Evolutionary conservation across 2,797 vertebrate species (phyloP).

Genomic region (Phalloptychus januarius): DNA sequence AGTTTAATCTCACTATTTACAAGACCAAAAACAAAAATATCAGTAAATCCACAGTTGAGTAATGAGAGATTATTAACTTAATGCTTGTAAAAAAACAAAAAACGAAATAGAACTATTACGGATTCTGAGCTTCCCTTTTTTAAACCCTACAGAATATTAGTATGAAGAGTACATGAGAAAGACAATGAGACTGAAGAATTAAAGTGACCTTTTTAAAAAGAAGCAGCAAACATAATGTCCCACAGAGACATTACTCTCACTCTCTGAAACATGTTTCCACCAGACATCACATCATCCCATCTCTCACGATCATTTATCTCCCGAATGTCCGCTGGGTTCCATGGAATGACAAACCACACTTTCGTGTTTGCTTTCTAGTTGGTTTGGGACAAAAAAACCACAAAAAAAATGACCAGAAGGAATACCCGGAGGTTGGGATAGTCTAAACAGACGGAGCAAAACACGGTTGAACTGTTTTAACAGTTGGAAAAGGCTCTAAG

Average conservation of each 20-base stretch:
- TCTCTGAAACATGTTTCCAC: constrained; percentile 66
- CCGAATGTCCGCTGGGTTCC: constrained; percentile 55
- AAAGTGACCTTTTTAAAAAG: constrained; percentile 84
- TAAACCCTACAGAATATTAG: constrained; percentile 51
- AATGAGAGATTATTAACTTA: constrained; percentile 51
- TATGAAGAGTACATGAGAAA: constrained; percentile 65
- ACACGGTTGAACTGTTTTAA: constrained; percentile 81
- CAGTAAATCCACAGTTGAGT: constrained; percentile 54
- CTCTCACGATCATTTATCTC: constrained; percentile 64
- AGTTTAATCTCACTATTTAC: constrained; percentile 76
- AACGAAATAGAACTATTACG: constrained; percentile 32
- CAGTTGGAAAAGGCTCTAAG: constrained; percentile 82
- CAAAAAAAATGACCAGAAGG: constrained; percentile 58
- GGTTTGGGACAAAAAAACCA: constrained; percentile 30
- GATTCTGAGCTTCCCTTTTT: constrained; percentile 56
- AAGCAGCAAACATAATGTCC: constrained; percentile 84
- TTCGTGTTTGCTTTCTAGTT: constrained; percentile 64
- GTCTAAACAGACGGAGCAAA: constrained; percentile 66
- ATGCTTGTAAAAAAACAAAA: constrained; percentile 42
- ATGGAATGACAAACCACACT: constrained; percentile 55
- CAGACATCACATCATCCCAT: constrained; percentile 67
- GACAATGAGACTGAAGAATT: constrained; percentile 78
- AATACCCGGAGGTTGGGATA: constrained; percentile 57
- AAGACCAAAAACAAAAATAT: constrained; percentile 66
- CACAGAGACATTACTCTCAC: constrained; percentile 71